phyloP scores from a whole-genome alignment of 2,888 invertebrate species.

The Perdita meconis region DNA sequence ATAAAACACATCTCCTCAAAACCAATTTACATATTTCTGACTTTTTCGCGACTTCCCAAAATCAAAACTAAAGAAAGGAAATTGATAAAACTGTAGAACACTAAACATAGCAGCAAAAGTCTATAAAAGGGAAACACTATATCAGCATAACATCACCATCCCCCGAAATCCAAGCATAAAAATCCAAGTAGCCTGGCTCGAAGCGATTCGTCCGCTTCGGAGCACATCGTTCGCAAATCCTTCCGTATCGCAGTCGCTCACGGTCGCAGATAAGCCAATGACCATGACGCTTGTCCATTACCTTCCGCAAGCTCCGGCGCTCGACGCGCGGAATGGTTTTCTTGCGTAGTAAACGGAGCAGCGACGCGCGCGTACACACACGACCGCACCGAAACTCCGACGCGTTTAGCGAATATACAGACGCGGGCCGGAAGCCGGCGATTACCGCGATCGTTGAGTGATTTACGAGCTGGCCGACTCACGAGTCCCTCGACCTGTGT shows the following conservation, averaged over 20 bases:
- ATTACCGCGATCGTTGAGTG: constrained; percentile 67
- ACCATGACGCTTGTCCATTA: constrained; percentile 43
- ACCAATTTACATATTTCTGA: too few relatives aligned
- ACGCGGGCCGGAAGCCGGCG: constrained; percentile 49
- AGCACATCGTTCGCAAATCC: neutral
- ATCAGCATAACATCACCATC: too few relatives aligned
- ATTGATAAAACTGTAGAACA: too few relatives aligned
- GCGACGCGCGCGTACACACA: neutral
- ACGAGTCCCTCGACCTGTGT: constrained; percentile 60
- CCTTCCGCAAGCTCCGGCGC: constrained; percentile 54
- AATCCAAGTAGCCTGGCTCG: too few relatives aligned
- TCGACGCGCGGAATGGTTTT: constrained; percentile 19
- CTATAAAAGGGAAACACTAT: too few relatives aligned
- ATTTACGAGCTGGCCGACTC: constrained; percentile 63
- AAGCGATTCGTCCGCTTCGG: neutral
- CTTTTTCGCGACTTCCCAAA: too few relatives aligned
- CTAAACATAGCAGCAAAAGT: too few relatives aligned
- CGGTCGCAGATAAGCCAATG: constrained; percentile 27
- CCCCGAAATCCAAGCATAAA: too few relatives aligned
- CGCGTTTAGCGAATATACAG: constrained; percentile 47
- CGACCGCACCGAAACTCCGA: constrained; percentile 22
- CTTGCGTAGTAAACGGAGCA: constrained; percentile 11
- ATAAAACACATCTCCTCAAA: too few relatives aligned
- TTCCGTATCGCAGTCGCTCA: constrained; percentile 4
- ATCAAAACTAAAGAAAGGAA: too few relatives aligned